A percentile compares a stretch with the other conserved stretches of the same genome.
These are phyloP conservation scores for Dorcus parallelipipedus DNA, from an alignment of 2,888 invertebrate species.

Conservation along the genomic window DNA sequence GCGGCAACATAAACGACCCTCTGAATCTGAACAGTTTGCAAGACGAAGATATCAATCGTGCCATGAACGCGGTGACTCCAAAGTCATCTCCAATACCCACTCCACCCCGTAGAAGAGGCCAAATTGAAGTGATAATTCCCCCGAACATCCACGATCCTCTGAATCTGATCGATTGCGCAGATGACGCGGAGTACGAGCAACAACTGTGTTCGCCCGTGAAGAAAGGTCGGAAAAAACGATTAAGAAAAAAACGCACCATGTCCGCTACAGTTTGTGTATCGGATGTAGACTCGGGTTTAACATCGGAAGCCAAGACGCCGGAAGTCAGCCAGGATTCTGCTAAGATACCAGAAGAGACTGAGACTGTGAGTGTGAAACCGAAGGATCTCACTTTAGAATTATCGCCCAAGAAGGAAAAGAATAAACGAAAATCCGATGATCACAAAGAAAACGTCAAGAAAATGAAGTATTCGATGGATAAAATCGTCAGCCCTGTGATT, in stretches of 20 bases:
- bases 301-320: conserved; percentile 49
- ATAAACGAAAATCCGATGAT: conserved; percentile 57
- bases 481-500: conserved; percentile 88
- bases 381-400: conserved; percentile 36
- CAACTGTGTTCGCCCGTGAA: conserved; percentile 70
- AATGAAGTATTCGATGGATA: conserved; percentile 72
- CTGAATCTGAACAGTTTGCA: conserved; percentile 89
- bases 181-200: conserved; percentile 79
- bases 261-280: conserved; percentile 35
- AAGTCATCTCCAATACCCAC: conserved; percentile 87
- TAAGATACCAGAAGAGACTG: conserved; percentile 41
- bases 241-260: conserved; percentile 60
- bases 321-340: conserved; percentile 45
- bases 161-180: conserved; percentile 76
- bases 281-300: conserved; percentile 17
- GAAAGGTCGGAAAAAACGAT: conserved; percentile 59
- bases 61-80: conserved; percentile 87
- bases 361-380: conserved; percentile 35
- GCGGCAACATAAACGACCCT: conserved; percentile 94
- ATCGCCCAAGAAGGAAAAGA: conserved; percentile 52
- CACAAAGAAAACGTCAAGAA: conserved; percentile 58
- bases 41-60: conserved; percentile 72
- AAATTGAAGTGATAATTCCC: conserved; percentile 86
- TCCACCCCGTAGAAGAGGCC: conserved; percentile 73
- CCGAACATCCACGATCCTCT: conserved; percentile 90